phyloP scores from a whole-genome alignment of 1,140 invertebrate genomes.

The Lycorma delicatula region DNA sequence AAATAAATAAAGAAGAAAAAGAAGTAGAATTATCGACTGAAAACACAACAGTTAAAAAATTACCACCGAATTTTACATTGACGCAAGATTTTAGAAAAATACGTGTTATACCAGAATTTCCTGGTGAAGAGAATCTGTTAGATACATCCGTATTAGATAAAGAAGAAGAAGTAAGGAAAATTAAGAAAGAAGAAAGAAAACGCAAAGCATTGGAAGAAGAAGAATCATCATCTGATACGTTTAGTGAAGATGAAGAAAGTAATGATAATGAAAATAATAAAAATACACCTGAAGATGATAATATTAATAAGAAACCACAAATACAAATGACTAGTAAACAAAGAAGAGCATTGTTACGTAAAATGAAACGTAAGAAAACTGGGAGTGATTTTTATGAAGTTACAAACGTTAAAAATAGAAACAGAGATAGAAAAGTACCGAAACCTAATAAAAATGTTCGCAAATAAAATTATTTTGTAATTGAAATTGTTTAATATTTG shows the following conservation, averaged over 20 bases:
- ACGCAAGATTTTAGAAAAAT: slow-evolving; percentile 76
- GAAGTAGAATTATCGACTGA: neutral
- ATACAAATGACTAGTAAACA: slow-evolving; percentile 60
- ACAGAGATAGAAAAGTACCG: slow-evolving; percentile 19
- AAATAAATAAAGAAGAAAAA: slow-evolving; percentile 3
- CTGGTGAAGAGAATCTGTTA: slow-evolving; percentile 51
- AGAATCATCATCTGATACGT: slow-evolving; percentile 39
- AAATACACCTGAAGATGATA: slow-evolving; percentile 30
- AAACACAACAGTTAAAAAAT: slow-evolving; percentile 16
- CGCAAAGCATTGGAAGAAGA: slow-evolving; percentile 24
- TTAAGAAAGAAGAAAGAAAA: slow-evolving; percentile 27
- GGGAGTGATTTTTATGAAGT: slow-evolving; percentile 91
- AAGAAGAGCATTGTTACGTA: slow-evolving; percentile 61
- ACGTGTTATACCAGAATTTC: slow-evolving; percentile 59
- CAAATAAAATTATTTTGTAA: no score
- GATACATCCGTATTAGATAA: slow-evolving; percentile 29
- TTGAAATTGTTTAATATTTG: no score
- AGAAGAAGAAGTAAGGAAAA: slow-evolving; percentile 29
- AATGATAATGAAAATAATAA: slow-evolving; percentile 35
- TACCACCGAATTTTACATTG: slow-evolving; percentile 38
- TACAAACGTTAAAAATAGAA: slow-evolving; percentile 86
- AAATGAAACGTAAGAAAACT: slow-evolving; percentile 72
- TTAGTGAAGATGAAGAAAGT: slow-evolving; percentile 37
- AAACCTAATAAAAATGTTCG: slow-evolving; percentile 12
- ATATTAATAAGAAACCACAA: slow-evolving; percentile 34